Percentiles rank a stretch among this genome's conserved stretches.
Evolutionary conservation across 2,888 invertebrate genomes (phyloP).

Genomic region (Phymatocera aterrima): DNA sequence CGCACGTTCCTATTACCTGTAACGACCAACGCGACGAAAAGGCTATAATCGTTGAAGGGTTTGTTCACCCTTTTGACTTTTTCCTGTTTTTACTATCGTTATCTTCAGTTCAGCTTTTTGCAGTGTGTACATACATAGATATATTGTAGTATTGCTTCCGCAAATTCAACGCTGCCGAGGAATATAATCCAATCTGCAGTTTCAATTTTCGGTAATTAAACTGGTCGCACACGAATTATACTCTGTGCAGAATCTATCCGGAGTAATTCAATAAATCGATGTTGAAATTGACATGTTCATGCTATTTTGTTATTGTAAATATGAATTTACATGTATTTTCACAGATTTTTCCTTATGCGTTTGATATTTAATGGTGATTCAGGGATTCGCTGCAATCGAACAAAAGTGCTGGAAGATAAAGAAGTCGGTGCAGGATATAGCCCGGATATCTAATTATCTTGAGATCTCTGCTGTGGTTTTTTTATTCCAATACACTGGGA

Average conservation of each 20-base stretch:
- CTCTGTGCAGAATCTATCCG: neutral
- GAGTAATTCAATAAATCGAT: neutral
- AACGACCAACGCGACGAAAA: conserved; percentile 12
- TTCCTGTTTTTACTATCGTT: neutral
- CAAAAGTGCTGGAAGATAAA: neutral
- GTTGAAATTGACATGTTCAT: neutral
- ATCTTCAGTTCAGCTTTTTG: neutral
- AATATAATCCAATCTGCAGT: neutral
- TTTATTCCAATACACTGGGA: conserved; percentile 18
- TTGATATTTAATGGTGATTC: too few relatives aligned
- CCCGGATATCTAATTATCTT: conserved; percentile 21
- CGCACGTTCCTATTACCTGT: conserved; percentile 14
- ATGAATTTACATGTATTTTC: neutral
- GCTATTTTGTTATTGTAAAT: too few relatives aligned
- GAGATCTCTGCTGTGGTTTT: conserved; percentile 10
- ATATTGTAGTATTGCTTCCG: neutral
- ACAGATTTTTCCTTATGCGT: too few relatives aligned
- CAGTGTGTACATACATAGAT: neutral
- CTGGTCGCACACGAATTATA: neutral
- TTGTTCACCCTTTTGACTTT: neutral
- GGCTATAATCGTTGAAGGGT: conserved; percentile 13
- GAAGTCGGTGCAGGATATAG: too few relatives aligned
- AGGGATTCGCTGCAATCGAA: neutral
- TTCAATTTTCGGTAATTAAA: neutral
- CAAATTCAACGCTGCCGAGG: too few relatives aligned